Conservation (phyloP, 2,113 vertebrate species). For the Trinectes maculatus region DNA sequence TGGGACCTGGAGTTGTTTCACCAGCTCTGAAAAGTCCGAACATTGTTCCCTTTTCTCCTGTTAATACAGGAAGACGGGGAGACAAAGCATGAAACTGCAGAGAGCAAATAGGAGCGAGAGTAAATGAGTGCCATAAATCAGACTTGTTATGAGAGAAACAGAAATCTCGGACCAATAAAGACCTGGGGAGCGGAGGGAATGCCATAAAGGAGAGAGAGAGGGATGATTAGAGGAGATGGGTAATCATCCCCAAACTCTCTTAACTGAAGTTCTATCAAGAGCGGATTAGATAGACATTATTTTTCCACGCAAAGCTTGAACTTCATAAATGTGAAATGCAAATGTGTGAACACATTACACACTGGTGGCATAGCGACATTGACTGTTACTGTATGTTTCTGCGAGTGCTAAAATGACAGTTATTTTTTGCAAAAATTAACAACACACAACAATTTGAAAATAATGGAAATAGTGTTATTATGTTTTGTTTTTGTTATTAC, state of each 20-base stretch:
- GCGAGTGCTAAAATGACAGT: too few relatives aligned
- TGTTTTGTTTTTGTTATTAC: too few relatives aligned
- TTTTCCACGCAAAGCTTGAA: slow-evolving; percentile 12
- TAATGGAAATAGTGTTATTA: too few relatives aligned
- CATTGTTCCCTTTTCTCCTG: slow-evolving; percentile 17
- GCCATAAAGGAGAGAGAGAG: slow-evolving; percentile 29
- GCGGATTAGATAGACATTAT: slow-evolving; percentile 27
- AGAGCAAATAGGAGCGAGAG: not conserved
- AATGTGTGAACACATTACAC: slow-evolving; percentile 30
- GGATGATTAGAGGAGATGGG: slow-evolving; percentile 24
- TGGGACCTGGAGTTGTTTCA: not conserved
- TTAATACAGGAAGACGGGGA: slow-evolving; percentile 4
- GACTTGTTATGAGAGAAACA: slow-evolving; percentile 37
- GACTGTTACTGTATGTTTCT: too few relatives aligned
- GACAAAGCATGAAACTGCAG: slow-evolving; percentile 10
- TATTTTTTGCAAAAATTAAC: too few relatives aligned
- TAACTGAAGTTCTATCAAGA: slow-evolving; percentile 19
- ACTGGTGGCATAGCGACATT: slow-evolving; percentile 12
- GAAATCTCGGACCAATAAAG: slow-evolving; percentile 29
- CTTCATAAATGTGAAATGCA: slow-evolving; percentile 35
- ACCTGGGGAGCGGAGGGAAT: slow-evolving; percentile 2
- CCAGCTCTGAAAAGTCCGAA: slow-evolving; percentile 2
- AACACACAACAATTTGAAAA: too few relatives aligned
- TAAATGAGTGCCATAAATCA: slow-evolving; percentile 37
- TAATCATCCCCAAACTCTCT: slow-evolving; percentile 17